Base-by-base conservation (phyloP, 2,797 vertebrate species). In the Pantherophis vulpinus region DNA sequence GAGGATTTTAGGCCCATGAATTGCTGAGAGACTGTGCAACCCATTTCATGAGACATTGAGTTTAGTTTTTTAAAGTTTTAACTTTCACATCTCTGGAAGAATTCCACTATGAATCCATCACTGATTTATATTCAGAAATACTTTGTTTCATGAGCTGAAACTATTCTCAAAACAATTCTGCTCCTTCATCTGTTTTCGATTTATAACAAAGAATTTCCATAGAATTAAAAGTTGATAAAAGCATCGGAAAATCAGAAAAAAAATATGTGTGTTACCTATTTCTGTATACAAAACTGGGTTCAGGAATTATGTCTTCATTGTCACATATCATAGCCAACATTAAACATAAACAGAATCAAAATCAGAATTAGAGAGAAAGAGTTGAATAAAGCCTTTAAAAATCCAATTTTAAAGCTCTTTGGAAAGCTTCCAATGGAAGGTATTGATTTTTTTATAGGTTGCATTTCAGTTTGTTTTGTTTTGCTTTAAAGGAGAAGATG, bases 401-500 rank as follows among this genome's bases (percentile, higher is more conserved):
- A 29, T 4, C 55, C 27, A 37, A 3, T 89, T 56, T 32, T 27
- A 18, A 91, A 74, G 88, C 56, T 63, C 37, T 20, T 89, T 89
- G 32, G 59, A 91, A 83, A 86, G 16, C 16, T 5, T 63, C n/a
- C 88, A 51, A 7, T 61, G 16, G 20, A 86, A 58, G 3, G 27
- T 10, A 2, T 27, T 74, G 1, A 3, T 16, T 90, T 79, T 79
- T 55, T n/a, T 10, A 56, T 86, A 90, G 25, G 83, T 87, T 70
- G 5, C 14, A 90, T 90, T 87, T 93, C 59, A 93, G 11, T 59
- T 87, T 63, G 0, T 29, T 86, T 93, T 55, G 25, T 66, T 92
- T 92, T 90, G 29, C 16, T 88, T 90, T 4, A 61, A 95, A 98
- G 97, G 96, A 0, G 94, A 97, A 0, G 94, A 96, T 3, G 87